phyloP scores from a whole-genome alignment of 2,113 vertebrate species.

The Sorex araneus region DNA sequence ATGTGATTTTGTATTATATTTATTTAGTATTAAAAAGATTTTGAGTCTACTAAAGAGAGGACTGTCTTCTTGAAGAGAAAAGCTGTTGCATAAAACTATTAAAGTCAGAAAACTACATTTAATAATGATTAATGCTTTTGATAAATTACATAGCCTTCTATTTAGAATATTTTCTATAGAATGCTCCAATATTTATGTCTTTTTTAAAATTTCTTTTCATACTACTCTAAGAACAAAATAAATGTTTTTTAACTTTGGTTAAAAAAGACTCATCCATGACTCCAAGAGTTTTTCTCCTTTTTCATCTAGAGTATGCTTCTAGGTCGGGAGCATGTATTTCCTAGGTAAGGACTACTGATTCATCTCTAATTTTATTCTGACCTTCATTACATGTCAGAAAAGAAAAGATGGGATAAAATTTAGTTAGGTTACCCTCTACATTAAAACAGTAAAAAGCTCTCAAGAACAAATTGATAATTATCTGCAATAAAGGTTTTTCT shows the following conservation, averaged over 20 bases:
- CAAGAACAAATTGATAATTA: neutral
- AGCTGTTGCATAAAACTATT: neutral
- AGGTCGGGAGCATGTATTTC: neutral
- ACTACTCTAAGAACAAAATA: constrained; percentile 9
- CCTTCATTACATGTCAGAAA: neutral
- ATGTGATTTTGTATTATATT: constrained; percentile 27
- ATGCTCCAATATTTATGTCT: neutral
- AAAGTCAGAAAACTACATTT: constrained; percentile 22
- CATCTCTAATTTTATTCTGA: neutral
- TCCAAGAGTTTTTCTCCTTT: neutral
- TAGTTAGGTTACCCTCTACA: neutral
- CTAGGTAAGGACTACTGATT: neutral
- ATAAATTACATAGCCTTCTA: constrained; percentile 3
- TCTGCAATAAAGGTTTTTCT: neutral
- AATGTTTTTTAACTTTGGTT: too few relatives aligned
- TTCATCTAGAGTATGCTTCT: neutral
- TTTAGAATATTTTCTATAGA: constrained; percentile 15
- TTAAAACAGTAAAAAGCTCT: neutral
- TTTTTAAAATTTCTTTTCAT: constrained; percentile 2
- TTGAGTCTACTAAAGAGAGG: neutral
- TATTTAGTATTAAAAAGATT: neutral
- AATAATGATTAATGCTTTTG: constrained; percentile 28
- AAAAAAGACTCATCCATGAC: neutral
- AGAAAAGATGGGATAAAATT: neutral
- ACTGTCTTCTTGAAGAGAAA: neutral